These are phyloP conservation scores for Nesogale talazaci DNA, from an alignment of 2,113 vertebrate genomes.

Conservation along the genomic window DNA sequence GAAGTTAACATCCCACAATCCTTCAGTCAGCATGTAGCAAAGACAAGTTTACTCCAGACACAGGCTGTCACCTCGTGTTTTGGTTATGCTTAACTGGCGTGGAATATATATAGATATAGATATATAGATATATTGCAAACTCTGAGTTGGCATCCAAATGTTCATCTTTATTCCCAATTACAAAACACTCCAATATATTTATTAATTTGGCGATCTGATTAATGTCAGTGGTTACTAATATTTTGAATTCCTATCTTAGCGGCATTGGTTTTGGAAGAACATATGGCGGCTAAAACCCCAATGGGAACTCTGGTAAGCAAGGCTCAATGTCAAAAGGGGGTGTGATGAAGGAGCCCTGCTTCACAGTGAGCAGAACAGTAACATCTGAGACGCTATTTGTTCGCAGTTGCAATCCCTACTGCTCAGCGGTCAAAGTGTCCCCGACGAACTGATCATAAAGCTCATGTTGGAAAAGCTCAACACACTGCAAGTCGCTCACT, in stretches of 20 bases:
- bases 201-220: neutral
- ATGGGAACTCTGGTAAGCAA: slow-evolving; percentile 89
- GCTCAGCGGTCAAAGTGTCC: slow-evolving; percentile 87
- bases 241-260: slow-evolving; percentile 85
- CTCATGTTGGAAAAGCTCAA: slow-evolving; percentile 90
- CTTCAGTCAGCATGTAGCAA: neutral
- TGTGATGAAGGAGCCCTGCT: neutral
- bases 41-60: neutral
- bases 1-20: neutral
- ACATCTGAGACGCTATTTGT: slow-evolving; percentile 43
- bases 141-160: neutral
- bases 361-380: neutral
- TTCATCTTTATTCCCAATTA: slow-evolving; percentile 10
- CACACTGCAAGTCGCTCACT: slow-evolving; percentile 92
- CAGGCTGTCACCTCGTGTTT: neutral
- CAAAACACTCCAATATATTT: neutral
- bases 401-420: slow-evolving; percentile 80
- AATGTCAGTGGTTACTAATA: slow-evolving; percentile 47
- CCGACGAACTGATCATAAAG: slow-evolving; percentile 90
- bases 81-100: neutral
- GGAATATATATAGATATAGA: too few relatives aligned
- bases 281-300: slow-evolving; percentile 86
- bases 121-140: slow-evolving; percentile 17
- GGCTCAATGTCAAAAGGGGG: slow-evolving; percentile 32
- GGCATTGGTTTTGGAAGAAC: slow-evolving; percentile 88